Evolutionary conservation across 2,113 vertebrate species (phyloP).

Genomic region (Phylloscopus trochilus): DNA sequence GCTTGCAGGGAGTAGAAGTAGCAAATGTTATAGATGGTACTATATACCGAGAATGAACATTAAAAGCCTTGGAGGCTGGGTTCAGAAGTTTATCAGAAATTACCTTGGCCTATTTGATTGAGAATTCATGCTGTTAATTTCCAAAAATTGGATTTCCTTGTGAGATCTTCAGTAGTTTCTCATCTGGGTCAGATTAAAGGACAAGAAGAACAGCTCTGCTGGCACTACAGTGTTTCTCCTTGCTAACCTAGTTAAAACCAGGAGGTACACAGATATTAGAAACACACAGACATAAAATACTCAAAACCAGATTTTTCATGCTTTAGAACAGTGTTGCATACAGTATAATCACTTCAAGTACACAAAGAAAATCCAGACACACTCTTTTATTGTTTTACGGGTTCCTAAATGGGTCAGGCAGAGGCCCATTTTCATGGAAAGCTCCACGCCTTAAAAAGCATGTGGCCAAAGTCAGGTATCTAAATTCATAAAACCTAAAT

Average conservation of each 20-base stretch:
- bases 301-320: background rate
- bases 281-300: constrained; percentile 2
- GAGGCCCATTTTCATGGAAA: background rate
- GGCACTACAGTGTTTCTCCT: constrained; percentile 14
- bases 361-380: background rate
- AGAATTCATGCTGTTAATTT: constrained; percentile 61
- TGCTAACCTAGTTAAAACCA: constrained; percentile 22
- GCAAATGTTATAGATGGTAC: constrained; percentile 33
- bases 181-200: constrained; percentile 40
- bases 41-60: constrained; percentile 12
- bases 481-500: background rate
- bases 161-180: constrained; percentile 48
- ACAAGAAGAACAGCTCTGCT: constrained; percentile 36
- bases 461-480: background rate
- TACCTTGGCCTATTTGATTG: constrained; percentile 41
- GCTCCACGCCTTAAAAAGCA: background rate
- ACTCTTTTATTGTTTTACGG: background rate
- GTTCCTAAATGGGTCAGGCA: constrained; percentile 26
- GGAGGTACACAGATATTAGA: background rate
- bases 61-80: constrained; percentile 16
- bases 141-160: constrained; percentile 56
- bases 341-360: background rate
- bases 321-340: background rate
- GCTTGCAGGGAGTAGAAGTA: constrained; percentile 27
- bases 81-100: constrained; percentile 58